Base-by-base conservation (phyloP, 2,797 vertebrate species). In the Hozukius guyotensis region DNA sequence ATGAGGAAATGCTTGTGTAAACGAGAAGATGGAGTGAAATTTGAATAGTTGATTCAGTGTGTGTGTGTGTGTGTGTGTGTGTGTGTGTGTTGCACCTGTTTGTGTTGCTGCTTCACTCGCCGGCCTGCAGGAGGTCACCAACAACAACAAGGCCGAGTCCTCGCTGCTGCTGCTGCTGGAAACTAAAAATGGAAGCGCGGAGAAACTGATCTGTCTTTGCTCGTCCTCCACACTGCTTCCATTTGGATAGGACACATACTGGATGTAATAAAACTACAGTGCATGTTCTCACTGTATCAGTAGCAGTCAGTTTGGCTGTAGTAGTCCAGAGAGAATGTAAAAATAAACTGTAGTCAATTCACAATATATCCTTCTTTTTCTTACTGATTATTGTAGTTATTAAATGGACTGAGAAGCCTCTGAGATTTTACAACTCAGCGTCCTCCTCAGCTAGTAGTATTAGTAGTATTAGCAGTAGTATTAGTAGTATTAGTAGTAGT, bases 111-210 rank as follows among this genome's bases (percentile, higher is more conserved):
- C 66, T 77, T 67, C 36, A 75, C 80, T 83, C 53, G 4, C 68
- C 55, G 67, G 24, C 77, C 72, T 72, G 52, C 57, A 87, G 68
- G 80, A 87, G 68, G 80, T 75, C 82, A 64, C 61, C 66, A 57
- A 38, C 36, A 38, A 38, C 59, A 69, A 88, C 81, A 87, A 62
- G 84, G 78, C 78, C 74, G 82, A 73, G 81, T 82, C 79, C 11
- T 16, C 56, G 65, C 84, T 83, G 55, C 76, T 75, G 55, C 76
- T 75, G 42, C 59, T 73, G 42, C 56, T 46, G 38, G 59, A 71
- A 83, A 87, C 94, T 94, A 95, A 92, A 94, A 93, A 93, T 91
- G 91, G 93, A 95, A 86, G 83, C 4, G 18, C 38, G 81, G 67
- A 75, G 86, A 85, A 93, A 87, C 82, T 81, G 90, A 92, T 90